Conservation (phyloP, 2,888 invertebrate species). For the Dilophus febrilis region DNA sequence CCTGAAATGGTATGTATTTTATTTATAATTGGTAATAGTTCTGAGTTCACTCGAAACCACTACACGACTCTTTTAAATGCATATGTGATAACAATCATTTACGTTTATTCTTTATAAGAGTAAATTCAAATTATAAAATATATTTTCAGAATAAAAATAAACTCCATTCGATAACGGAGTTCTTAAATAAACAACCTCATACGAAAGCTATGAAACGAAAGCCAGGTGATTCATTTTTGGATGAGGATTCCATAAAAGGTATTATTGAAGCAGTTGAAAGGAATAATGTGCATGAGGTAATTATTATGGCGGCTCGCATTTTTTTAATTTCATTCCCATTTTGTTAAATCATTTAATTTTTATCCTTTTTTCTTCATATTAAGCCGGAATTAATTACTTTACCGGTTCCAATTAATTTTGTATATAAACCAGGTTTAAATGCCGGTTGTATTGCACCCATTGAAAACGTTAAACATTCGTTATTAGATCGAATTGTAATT, state of each 20-base stretch:
- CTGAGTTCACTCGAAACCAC: too few species aligned
- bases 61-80: too few species aligned
- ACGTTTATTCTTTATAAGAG: too few species aligned
- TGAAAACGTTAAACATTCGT: constrained; percentile 39
- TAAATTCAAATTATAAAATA: too few species aligned
- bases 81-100: too few species aligned
- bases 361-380: constrained; percentile 11
- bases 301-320: constrained; percentile 8
- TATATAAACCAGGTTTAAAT: constrained; percentile 39
- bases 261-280: constrained; percentile 28
- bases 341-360: too few species aligned
- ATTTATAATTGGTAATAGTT: too few species aligned
- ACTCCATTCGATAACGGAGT: too few species aligned
- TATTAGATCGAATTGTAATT: constrained; percentile 76
- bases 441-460: constrained; percentile 46
- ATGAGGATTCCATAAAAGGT: constrained; percentile 39
- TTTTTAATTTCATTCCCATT: not conserved
- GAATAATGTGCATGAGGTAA: constrained; percentile 15
- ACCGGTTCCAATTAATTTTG: constrained; percentile 62
- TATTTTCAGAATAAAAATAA: too few species aligned
- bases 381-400: constrained; percentile 38
- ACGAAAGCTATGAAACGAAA: constrained; percentile 25
- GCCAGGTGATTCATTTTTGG: constrained; percentile 35
- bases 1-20: too few species aligned
- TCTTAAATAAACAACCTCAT: constrained; percentile 58